Conservation (phyloP, 2,113 vertebrate genomes). For the Oreocharis arfaki region DNA sequence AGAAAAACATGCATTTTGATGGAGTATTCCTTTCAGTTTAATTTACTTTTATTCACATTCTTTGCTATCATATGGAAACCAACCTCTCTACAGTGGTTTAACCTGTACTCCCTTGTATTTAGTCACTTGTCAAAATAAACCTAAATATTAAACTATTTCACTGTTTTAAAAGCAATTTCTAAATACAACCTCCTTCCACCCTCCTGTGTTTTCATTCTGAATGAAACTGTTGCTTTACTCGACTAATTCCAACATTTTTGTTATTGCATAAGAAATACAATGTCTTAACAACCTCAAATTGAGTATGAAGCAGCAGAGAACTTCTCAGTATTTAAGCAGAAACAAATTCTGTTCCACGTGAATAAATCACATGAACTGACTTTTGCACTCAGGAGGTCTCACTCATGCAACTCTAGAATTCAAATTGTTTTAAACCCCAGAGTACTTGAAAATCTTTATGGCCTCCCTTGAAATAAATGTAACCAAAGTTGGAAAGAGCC, state of each 20-base stretch:
- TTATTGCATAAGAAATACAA: neutral
- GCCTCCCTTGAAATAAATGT: neutral
- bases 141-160: neutral
- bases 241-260: neutral
- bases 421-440: neutral
- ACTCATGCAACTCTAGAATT: neutral
- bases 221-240: neutral
- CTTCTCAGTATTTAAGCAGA: slow-evolving; percentile 27
- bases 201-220: slow-evolving; percentile 29
- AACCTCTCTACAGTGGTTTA: neutral
- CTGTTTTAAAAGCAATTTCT: neutral
- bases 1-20: neutral
- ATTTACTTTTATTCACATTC: slow-evolving; percentile 1
- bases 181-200: neutral
- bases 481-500: neutral
- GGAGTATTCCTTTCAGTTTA: neutral
- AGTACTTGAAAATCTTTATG: neutral
- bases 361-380: neutral
- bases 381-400: neutral
- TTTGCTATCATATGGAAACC: neutral
- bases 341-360: neutral
- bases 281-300: neutral
- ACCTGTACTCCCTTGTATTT: neutral
- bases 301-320: slow-evolving; percentile 5
- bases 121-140: neutral